Base-by-base conservation (phyloP, 1,140 invertebrate genomes). In the Helicoverpa zea region DNA sequence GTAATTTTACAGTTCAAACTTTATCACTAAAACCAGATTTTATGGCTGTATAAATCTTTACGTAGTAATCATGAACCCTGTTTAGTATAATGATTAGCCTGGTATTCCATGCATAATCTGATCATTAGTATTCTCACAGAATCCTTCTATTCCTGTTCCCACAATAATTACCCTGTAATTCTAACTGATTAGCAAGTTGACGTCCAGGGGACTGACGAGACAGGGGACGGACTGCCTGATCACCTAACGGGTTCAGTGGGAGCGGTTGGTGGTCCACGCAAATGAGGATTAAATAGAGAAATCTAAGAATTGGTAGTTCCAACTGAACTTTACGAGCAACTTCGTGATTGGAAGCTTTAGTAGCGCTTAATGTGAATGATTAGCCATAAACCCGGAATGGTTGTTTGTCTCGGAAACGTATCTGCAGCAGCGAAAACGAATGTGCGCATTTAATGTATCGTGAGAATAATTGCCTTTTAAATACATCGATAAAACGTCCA, bases 161-260 rank as follows among this genome's bases (percentile, higher is more conserved):
- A 51, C 35, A 61, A 76, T 76, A 76, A 72, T 72, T 76, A 49
- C 35, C 49, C 43, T 49, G 59, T 76, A 76, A 76, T 76, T 76
- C 51, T 64, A 54, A 35, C 61, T 78, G 75, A 66, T 78, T 78
- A 52, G 47, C 61, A 66, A 66, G 9, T 66, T 76, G 64, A 68
- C 16, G 64, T 18, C 43, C 43, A 11, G 64, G 43, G 43, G 64
- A 49, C 43, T 49, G 64, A 68, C 64, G 49, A 49, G 64, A 49
- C 43, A 43, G 35, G 35, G 35, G 35, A 43, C 35, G 35, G 35
- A 43, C 16, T n/a, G 12, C 18, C 47, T 11, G 30, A 64, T n/a
- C 64, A 49, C 14, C 64, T 49, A 74, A 74, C 72, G 54, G 72
- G 72, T 59, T 59, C 30, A 54, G 2, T 47, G 30, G 47, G 16